Base-by-base conservation (phyloP, 2,113 vertebrate species). In the Caloenas nicobarica region DNA sequence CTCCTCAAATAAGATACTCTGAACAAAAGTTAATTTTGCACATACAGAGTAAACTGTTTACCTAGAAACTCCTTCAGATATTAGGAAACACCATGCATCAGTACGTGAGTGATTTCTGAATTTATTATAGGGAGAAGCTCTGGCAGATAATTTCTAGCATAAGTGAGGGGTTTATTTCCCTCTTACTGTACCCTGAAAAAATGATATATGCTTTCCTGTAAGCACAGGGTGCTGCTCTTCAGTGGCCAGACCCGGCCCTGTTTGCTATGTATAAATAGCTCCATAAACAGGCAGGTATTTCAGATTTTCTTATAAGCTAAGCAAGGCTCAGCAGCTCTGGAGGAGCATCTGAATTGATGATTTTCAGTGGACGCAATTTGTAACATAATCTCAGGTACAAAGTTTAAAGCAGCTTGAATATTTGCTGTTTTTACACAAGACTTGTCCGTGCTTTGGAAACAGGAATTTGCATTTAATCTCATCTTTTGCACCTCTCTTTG, bases 221-320 rank as follows among this genome's bases (percentile, higher is more conserved):
- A 21, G 53, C 17, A n/a, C 60, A 7, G 19, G 22, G 33, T 24
- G 31, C 65, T 86, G 65, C 44, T 58, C 51, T 40, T 5, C 4
- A 12, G 15, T 0, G 19, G 19, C 16, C 44, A 26, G 54, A 33
- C 40, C 50, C 93, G 81, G 61, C 3, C 33, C 24, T 38, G 36
- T 12, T 50, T 0, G 0, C 82, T 46, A 0, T n/a, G 18, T 46
- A 46, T 12, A 10, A 38, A n/a, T 3, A 29, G 17, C 56, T 60
- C 36, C 64, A 2, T 0, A 13, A 62, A 4, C 31, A 22, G 28
- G 56, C 36, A 68, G 64, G 4, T 11, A 29, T 4, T 33, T 46
- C 1, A 7, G 50, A 8, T 65, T 77, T 85, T 68, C 25, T 31
- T 22, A 1, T 2, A 24, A 46, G 4, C 48, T 21, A 19, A 70